Base-by-base conservation (phyloP, 2,113 vertebrate species). In the Machaerirhynchus nigripectus region DNA sequence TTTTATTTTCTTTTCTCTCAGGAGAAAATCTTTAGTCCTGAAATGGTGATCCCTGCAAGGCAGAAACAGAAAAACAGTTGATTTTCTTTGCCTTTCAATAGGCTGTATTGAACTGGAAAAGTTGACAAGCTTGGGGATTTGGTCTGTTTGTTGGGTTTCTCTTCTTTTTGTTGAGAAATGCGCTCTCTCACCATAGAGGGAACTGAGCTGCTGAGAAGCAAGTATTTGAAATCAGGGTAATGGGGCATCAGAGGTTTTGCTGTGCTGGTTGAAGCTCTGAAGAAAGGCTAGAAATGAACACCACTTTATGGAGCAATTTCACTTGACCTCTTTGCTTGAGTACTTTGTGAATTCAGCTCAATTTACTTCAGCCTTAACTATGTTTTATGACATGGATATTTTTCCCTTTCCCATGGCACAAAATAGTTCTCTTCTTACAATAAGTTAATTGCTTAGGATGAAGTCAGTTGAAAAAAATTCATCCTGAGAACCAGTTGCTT, bases 291-390 rank as follows among this genome's bases (percentile, higher is more conserved):
- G 69, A 84, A 96, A 94, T 85, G 59, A 79, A 39, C 26, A 52
- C 11, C 27, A 49, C 10, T 95, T 91, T 44, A 79, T 73, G 39
- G 17, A 87, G 47, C 42, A 88, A 87, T 91, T 95, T 95, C 55
- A 86, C 26, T 73, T 88, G 87, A 94, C 64, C 42, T 31, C 15
- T 93, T 78, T 65, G 56, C 71, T 70, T 84, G 73, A 63, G 19
- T 91, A 67, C 70, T 92, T 90, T 53, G 53, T 90, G 37, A 91
- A 87, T 94, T 95, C 83, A 84, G 46, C 67, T 93, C 69, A 89
- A 35, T 89, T 95, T 93, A 14, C 40, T 96, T 91, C 76, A 87
- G 31, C 63, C 47, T 81, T 91, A 71, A 76, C 30, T 28, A 33
- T 78, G 57, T 56, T 90, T 91, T 84, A 84, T 81, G 46, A 21